Conservation (phyloP, 2,113 vertebrate species). For the Rhinoderma darwinii region DNA sequence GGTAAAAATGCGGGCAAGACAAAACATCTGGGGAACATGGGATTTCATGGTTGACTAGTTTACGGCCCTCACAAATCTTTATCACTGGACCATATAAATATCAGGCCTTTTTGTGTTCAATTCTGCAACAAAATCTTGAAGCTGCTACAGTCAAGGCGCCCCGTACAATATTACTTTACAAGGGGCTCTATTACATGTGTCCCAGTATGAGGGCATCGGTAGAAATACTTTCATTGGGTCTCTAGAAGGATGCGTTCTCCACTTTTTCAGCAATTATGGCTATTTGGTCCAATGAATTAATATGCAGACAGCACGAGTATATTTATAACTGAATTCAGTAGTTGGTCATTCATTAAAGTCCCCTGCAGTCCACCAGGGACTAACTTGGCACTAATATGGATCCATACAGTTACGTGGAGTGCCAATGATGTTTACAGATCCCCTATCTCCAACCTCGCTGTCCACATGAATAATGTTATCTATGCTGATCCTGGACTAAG, state of each 20-base stretch:
- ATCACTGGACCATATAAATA: no score
- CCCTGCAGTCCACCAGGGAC: neutral
- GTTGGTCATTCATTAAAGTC: neutral
- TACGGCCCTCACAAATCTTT: no score
- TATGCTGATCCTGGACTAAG: neutral
- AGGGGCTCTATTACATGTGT: no score
- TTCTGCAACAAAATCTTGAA: no score
- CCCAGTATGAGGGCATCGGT: no score
- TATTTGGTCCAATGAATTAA: neutral
- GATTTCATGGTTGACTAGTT: no score
- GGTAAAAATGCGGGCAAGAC: no score
- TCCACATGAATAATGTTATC: neutral
- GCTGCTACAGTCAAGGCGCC: no score
- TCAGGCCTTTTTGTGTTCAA: no score
- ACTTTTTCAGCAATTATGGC: neutral
- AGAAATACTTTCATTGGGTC: no score
- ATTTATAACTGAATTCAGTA: neutral
- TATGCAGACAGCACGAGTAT: neutral
- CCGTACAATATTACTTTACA: no score
- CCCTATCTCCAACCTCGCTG: neutral
- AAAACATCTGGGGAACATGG: no score
- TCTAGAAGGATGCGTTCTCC: neutral
- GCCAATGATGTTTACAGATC: neutral
- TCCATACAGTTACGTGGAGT: neutral
- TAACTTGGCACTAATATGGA: neutral